These are phyloP conservation scores for Microctenopoma steveboyesi DNA, from an alignment of 2,797 vertebrate genomes.

Conservation along the genomic window DNA sequence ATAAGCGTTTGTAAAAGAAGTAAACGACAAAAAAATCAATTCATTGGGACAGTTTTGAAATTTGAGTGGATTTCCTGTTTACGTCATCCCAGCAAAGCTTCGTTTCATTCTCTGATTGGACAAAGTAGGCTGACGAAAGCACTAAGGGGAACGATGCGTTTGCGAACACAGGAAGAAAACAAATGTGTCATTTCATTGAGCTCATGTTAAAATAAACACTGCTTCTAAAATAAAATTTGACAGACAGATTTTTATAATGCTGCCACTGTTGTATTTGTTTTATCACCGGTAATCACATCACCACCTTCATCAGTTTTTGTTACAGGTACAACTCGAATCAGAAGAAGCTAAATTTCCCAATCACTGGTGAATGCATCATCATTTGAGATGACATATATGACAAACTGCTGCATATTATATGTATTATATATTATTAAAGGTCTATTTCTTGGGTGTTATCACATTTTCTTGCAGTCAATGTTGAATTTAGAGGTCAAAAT, in stretches of 20 bases:
- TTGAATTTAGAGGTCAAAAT: conserved; percentile 11
- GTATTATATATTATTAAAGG: conserved; percentile 5
- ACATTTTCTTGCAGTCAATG: not conserved
- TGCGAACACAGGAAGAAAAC: not conserved
- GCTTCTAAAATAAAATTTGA: accelerated
- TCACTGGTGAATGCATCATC: not conserved
- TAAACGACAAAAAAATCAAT: conserved; percentile 5
- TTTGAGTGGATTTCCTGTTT: conserved; percentile 56
- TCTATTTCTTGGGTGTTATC: conserved; percentile 3
- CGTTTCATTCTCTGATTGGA: conserved; percentile 68
- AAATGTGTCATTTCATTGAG: accelerated
- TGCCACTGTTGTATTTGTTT: accelerated
- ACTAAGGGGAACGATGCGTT: conserved; percentile 39
- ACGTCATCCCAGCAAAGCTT: conserved; percentile 49
- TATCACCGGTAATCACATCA: not conserved
- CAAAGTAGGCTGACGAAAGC: conserved; percentile 14
- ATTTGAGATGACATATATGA: not conserved
- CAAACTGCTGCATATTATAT: not conserved
- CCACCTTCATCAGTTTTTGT: not conserved
- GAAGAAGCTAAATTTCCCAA: accelerated
- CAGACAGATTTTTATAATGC: not conserved
- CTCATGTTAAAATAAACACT: not conserved
- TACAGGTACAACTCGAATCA: not conserved
- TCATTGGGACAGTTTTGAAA: conserved; percentile 22
- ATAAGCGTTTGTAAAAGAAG: conserved; percentile 6